Evolutionary conservation across 2,797 vertebrate genomes (phyloP).

Genomic region (Liasis olivaceus): DNA sequence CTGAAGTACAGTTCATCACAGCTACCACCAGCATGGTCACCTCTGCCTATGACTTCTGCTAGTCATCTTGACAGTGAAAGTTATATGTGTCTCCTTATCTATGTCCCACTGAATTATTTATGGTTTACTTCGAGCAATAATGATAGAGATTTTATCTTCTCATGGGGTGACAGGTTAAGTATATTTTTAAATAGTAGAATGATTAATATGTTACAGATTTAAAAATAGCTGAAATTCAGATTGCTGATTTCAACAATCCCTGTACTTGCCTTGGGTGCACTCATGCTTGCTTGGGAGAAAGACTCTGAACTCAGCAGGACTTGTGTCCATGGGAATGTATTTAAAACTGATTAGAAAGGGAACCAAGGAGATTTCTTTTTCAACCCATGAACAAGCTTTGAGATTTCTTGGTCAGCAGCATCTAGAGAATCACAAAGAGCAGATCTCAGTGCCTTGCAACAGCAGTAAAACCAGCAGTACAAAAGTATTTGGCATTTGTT

Average conservation of each 20-base stretch:
- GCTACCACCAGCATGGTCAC: neutral
- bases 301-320: neutral
- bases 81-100: neutral
- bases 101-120: neutral
- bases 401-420: neutral
- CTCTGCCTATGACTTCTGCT: neutral
- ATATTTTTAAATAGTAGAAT: neutral
- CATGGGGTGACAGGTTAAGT: neutral
- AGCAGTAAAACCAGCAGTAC: neutral
- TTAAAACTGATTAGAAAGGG: neutral
- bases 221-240: neutral
- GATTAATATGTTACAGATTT: neutral
- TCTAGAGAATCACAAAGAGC: neutral
- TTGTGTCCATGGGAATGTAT: neutral
- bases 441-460: neutral
- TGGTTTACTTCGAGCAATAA: neutral
- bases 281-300: neutral
- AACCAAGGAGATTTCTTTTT: slow-evolving; percentile 16
- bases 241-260: neutral
- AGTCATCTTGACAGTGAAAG: neutral
- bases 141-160: neutral
- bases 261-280: neutral
- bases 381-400: neutral
- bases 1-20: neutral
- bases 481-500: slow-evolving; percentile 31